Percentiles rank a stretch among this genome's conserved stretches.
Evolutionary conservation across 2,113 vertebrate species (phyloP).

Genomic region (Saccopteryx leptura): DNA sequence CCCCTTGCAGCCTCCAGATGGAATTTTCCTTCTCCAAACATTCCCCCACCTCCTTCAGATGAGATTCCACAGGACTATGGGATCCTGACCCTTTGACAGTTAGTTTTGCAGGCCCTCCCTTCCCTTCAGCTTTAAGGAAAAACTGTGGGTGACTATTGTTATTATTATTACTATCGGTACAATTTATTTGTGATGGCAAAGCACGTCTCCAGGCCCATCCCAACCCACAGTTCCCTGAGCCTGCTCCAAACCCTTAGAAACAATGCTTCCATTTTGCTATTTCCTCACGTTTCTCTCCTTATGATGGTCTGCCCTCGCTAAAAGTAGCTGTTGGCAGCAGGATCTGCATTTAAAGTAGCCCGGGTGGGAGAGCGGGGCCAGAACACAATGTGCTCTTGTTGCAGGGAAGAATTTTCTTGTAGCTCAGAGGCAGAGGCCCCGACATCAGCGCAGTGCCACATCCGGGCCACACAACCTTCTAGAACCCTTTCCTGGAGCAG

Average conservation of each 20-base stretch:
- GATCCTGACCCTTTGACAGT: background rate
- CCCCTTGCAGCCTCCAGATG: background rate
- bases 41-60: background rate
- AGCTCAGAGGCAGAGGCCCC: background rate
- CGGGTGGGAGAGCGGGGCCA: constrained; percentile 78
- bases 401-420: constrained; percentile 71
- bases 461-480: constrained; percentile 64
- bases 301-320: constrained; percentile 78
- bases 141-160: background rate
- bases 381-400: constrained; percentile 85
- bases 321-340: constrained; percentile 88
- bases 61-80: background rate
- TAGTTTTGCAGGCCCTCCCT: background rate
- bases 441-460: background rate
- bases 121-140: background rate
- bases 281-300: constrained; percentile 84
- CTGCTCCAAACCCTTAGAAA: constrained; percentile 83
- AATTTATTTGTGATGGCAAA: constrained; percentile 73
- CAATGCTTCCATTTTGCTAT: constrained; percentile 85
- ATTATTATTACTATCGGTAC: background rate
- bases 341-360: constrained; percentile 86
- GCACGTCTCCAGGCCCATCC: constrained; percentile 35
- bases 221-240: constrained; percentile 46
- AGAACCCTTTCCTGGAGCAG: background rate
- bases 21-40: background rate